A percentile compares a stretch with the other conserved stretches of the same genome.
Evolutionary conservation across 2,797 vertebrate species (phyloP).

Genomic region (Rhabdophis nuchalis): DNA sequence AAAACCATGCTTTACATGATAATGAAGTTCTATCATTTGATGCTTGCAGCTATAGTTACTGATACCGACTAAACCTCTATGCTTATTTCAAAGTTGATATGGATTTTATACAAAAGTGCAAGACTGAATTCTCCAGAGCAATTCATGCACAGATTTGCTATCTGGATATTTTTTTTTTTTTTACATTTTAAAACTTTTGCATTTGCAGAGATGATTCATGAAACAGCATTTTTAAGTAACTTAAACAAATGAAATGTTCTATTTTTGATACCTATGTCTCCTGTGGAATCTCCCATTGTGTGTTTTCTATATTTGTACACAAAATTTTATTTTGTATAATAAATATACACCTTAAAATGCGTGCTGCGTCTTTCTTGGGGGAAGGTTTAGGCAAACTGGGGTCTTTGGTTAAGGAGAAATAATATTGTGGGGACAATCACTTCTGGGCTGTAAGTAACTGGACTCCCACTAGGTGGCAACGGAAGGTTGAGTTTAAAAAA

Average conservation of each 20-base stretch:
- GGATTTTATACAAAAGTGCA: neutral
- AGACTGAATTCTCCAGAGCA: neutral
- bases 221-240: neutral
- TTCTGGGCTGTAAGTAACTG: neutral
- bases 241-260: neutral
- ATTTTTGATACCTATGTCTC: slow-evolving; percentile 15
- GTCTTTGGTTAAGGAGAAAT: neutral
- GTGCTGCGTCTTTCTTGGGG: neutral
- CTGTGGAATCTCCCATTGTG: neutral
- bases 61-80: neutral
- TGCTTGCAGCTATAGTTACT: neutral
- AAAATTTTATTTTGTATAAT: slow-evolving; percentile 18
- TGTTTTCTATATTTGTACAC: neutral
- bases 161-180: neutral
- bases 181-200: neutral
- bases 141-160: neutral
- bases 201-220: neutral
- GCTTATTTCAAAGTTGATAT: neutral
- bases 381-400: neutral
- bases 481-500: neutral
- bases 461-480: neutral
- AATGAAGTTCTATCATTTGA: neutral
- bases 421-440: neutral
- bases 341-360: neutral
- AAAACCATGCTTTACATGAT: neutral